These are phyloP conservation scores for Abrostola tripartita DNA, from an alignment of 2,888 invertebrate species.

Conservation along the genomic window DNA sequence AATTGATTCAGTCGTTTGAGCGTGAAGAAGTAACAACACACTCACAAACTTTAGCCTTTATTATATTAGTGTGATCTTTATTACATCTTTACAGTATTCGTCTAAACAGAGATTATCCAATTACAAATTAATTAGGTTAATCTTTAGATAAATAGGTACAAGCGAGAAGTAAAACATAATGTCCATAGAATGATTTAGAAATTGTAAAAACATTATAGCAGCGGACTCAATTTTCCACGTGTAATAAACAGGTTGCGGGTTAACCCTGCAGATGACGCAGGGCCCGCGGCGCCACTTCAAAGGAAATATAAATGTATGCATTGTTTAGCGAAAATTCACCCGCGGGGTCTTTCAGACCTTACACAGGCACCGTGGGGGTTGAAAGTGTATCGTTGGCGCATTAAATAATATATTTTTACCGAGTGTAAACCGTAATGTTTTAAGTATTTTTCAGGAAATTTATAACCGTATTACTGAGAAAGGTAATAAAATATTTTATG, in stretches of 20 bases:
- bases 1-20: too few species aligned
- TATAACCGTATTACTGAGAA: constrained; percentile 10
- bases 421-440: constrained; percentile 30
- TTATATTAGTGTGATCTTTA: too few species aligned
- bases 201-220: constrained; percentile 48
- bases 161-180: constrained; percentile 19
- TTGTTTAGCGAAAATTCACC: constrained; percentile 83
- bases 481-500: constrained; percentile 26
- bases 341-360: constrained; percentile 71
- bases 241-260: constrained; percentile 78
- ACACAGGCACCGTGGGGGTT: constrained; percentile 60
- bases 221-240: constrained; percentile 73
- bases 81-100: not conserved
- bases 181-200: constrained; percentile 39
- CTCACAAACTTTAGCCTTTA: too few species aligned
- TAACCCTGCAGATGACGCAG: constrained; percentile 83
- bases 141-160: too few species aligned
- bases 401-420: constrained; percentile 47
- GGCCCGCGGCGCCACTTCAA: constrained; percentile 84
- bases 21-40: too few species aligned
- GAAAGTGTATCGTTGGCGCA: constrained; percentile 40
- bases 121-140: too few species aligned
- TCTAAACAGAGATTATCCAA: too few species aligned
- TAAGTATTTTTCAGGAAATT: constrained; percentile 35
- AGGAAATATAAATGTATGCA: constrained; percentile 86